These are phyloP conservation scores for Cnemophilus loriae DNA, from an alignment of 2,113 vertebrate genomes.

Conservation along the genomic window DNA sequence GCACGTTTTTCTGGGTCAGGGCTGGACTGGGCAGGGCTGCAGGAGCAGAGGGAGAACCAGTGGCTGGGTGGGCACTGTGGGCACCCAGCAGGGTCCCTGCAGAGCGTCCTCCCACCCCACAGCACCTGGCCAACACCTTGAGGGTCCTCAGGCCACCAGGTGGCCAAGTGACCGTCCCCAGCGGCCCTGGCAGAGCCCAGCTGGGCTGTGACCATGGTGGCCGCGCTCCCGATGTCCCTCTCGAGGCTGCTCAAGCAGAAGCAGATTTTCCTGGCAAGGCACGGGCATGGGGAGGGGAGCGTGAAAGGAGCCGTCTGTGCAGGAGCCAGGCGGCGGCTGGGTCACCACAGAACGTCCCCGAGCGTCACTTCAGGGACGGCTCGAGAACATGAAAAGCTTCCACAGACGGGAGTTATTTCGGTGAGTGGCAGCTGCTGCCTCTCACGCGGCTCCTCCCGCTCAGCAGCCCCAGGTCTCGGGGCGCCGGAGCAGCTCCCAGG, in stretches of 20 bases:
- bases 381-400: neutral
- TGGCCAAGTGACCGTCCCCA: neutral
- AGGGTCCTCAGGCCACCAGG: neutral
- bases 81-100: neutral
- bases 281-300: neutral
- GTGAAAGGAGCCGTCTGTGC: neutral
- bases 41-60: neutral
- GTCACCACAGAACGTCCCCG: neutral
- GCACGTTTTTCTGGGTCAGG: neutral
- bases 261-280: neutral
- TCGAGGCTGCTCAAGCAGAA: neutral
- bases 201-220: neutral
- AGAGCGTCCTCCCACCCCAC: neutral
- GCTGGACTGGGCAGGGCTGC: neutral
- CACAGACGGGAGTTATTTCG: neutral
- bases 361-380: neutral
- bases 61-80: neutral
- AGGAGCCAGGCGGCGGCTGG: neutral
- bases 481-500: neutral
- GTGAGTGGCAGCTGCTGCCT: constrained; percentile 4
- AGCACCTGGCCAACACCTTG: accelerated
- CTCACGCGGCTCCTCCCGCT: neutral
- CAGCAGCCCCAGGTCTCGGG: neutral
- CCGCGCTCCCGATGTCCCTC: accelerated
- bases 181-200: neutral